A percentile compares a stretch with the other conserved stretches of the same genome.
These are phyloP conservation scores for Trachemys scripta DNA, from an alignment of 2,113 vertebrate genomes.

Conservation along the genomic window DNA sequence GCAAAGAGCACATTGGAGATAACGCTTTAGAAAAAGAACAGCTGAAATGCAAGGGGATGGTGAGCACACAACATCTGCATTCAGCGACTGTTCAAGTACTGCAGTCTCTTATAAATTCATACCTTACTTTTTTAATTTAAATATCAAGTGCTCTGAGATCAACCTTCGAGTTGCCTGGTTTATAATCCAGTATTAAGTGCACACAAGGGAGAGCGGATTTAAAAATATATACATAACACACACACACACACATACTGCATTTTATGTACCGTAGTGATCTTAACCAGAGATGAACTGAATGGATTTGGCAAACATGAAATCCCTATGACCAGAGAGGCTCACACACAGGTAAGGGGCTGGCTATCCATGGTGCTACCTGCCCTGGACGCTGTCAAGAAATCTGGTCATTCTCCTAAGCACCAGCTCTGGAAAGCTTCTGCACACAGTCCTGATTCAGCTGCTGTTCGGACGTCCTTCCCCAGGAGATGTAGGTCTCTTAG, in stretches of 20 bases:
- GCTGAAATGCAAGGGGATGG: not conserved
- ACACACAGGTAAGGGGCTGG: not conserved
- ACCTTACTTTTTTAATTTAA: not conserved
- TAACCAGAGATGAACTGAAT: not conserved
- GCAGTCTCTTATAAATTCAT: not conserved
- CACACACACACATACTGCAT: not conserved
- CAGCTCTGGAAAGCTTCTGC: not conserved
- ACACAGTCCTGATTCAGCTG: fast-evolving
- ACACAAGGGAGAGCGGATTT: constrained; percentile 47
- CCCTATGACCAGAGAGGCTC: fast-evolving
- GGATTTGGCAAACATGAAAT: not conserved
- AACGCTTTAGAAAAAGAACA: not conserved
- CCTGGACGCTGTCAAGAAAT: not conserved
- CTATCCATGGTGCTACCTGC: fast-evolving
- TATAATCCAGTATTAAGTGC: constrained; percentile 42
- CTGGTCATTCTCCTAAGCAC: fast-evolving
- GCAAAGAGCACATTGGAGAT: not conserved
- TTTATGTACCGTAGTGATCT: not conserved
- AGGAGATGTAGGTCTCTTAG: fast-evolving
- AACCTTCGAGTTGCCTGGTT: not conserved
- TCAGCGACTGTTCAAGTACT: not conserved
- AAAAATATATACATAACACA: constrained; percentile 16
- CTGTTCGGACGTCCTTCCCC: not conserved
- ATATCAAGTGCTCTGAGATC: constrained; percentile 41
- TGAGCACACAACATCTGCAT: not conserved